Conservation (phyloP, 2,797 vertebrate species). For the Percopsis omiscomaycus region DNA sequence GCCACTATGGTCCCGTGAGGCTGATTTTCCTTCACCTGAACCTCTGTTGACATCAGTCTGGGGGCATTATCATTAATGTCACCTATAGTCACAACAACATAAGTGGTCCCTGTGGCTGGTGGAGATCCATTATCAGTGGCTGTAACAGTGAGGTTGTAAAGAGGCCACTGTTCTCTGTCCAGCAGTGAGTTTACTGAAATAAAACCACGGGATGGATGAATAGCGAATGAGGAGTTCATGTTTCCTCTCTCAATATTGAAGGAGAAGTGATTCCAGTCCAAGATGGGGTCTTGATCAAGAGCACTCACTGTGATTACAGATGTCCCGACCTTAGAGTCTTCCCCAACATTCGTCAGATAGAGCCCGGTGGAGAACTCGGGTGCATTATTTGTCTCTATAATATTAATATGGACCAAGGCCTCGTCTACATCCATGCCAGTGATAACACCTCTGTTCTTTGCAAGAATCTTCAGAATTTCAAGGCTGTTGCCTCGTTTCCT, state of each 20-base stretch:
- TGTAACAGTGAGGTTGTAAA: constrained; percentile 76
- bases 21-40: constrained; percentile 76
- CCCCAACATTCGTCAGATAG: constrained; percentile 59
- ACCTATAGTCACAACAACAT: constrained; percentile 64
- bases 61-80: constrained; percentile 80
- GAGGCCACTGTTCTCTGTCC: constrained; percentile 75
- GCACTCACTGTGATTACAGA: constrained; percentile 69
- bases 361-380: constrained; percentile 63
- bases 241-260: constrained; percentile 74
- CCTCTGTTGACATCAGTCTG: constrained; percentile 59
- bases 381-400: constrained; percentile 75
- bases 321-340: constrained; percentile 64
- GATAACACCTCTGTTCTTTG: constrained; percentile 77
- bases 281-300: constrained; percentile 68
- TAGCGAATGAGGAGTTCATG: constrained; percentile 66
- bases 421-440: constrained; percentile 73
- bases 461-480: constrained; percentile 67
- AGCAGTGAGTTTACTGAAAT: constrained; percentile 68
- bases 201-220: constrained; percentile 70
- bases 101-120: constrained; percentile 72
- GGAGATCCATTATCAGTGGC: constrained; percentile 75
- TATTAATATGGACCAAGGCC: constrained; percentile 65
- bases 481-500: constrained; percentile 67
- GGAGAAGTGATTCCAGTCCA: constrained; percentile 71
- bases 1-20: constrained; percentile 71